Base-by-base conservation (phyloP, 1,140 invertebrate genomes). In the Ladona fulva region DNA sequence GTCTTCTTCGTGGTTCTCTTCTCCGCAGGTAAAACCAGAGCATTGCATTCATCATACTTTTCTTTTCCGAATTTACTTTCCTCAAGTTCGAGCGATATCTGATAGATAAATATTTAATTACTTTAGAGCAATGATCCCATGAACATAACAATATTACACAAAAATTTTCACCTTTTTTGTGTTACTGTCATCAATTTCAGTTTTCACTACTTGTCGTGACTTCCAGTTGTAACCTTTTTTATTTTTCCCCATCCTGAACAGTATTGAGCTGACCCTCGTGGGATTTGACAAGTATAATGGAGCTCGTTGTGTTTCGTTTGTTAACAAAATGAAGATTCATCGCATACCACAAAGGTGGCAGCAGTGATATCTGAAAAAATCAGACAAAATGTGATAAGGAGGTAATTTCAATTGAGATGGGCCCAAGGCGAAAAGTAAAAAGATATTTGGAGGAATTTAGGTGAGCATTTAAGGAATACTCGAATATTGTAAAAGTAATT, bases 1-100 rank as follows among this genome's bases (percentile, higher is more conserved):
- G 89, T 87, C 59, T 89, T 86, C 85, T 91, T 93, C 12, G 92
- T 94, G 81, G 92, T 89, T 75, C 93, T 88, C 83, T 97, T 97
- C 81, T 92, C 88, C 16, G 91, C 92, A 1, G 95, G 95, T 66
- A 97, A 83, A 42, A 93, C 92, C 76, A 97, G 84, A 14, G 91
- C 85, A 87, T 97, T 97, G 78, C 90, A 91, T 19, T 89, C 86
- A 84, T 95, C 94, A 82, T 91, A 92, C 74, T 66, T 66, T 12
- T 12, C 52, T 66, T 37, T 37, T 1, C 29, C 29, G 52, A 66
- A 66, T 66, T 66, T 66, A 66, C 14, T 22, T 66, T 66, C 29
- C 5, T 66, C 52, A 66, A 22, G 14, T 16, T 66, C 52, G 5
- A 6, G 16, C 3, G 52, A 66, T 16, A 66, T 66, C 52, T 66